Percentiles rank a stretch among this genome's conserved stretches.
These are phyloP conservation scores for Eurystomus gularis DNA, from an alignment of 2,113 vertebrate genomes.

Conservation along the genomic window DNA sequence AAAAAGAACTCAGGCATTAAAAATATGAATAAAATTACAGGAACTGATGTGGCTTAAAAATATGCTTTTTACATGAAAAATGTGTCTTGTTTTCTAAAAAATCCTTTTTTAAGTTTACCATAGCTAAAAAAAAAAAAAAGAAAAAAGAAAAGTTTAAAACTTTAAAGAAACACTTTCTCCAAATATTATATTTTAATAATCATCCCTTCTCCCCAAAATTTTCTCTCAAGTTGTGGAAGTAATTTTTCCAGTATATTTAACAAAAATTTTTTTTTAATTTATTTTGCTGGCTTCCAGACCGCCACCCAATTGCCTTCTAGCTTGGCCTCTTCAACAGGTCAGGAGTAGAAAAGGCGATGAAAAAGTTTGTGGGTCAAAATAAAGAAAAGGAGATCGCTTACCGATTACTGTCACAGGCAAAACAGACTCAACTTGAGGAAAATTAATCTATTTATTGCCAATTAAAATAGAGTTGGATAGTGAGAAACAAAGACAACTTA, in stretches of 20 bases:
- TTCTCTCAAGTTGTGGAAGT: not conserved
- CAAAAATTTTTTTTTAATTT: not conserved
- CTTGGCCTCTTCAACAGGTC: not conserved
- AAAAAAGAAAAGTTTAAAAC: not conserved
- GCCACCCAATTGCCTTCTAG: not conserved
- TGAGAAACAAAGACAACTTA: not conserved
- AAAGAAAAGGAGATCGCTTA: not conserved
- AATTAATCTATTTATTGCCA: not conserved
- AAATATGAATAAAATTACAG: not conserved
- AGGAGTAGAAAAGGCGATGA: not conserved
- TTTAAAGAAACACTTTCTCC: not conserved
- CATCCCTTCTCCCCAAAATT: not conserved
- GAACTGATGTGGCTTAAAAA: not conserved
- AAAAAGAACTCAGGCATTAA: not conserved
- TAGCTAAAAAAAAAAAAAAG: not conserved
- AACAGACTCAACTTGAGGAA: not conserved
- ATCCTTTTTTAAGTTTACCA: accelerated
- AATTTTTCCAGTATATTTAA: not conserved
- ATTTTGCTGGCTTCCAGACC: not conserved
- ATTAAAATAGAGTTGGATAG: not conserved
- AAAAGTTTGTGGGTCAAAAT: not conserved
- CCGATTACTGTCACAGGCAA: not conserved
- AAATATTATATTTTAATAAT: not conserved
- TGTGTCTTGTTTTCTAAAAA: not conserved
- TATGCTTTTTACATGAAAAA: not conserved